phyloP scores from a whole-genome alignment of 2,113 vertebrate genomes.

The Etia nguti region DNA sequence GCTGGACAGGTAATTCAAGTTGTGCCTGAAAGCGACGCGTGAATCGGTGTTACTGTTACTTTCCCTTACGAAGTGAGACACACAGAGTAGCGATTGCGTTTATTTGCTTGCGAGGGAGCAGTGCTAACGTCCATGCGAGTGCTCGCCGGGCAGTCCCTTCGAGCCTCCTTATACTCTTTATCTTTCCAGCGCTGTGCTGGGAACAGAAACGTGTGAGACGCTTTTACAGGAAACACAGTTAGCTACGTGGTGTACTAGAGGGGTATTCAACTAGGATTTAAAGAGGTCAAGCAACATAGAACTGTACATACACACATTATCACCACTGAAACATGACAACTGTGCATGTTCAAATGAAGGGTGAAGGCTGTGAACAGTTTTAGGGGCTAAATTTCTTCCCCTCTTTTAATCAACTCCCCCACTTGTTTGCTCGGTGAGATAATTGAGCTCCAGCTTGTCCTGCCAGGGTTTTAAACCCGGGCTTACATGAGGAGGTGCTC shows the following conservation, averaged over 20 bases:
- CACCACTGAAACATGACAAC: not conserved
- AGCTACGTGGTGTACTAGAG: not conserved
- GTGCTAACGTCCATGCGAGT: not conserved
- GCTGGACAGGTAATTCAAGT: not conserved
- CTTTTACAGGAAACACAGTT: not conserved
- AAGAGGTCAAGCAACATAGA: not conserved
- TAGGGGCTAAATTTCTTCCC: not conserved
- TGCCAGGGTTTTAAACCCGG: not conserved
- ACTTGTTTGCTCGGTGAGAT: not conserved
- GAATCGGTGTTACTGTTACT: not conserved
- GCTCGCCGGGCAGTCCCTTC: not conserved
- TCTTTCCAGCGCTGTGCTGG: not conserved
- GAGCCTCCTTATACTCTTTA: not conserved
- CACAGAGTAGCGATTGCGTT: not conserved
- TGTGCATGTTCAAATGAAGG: not conserved
- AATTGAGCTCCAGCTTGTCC: not conserved
- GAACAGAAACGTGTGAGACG: not conserved
- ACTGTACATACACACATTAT: not conserved
- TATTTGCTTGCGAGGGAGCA: not conserved
- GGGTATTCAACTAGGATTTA: not conserved
- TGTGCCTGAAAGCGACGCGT: not conserved
- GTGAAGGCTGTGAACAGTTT: not conserved
- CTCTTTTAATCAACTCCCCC: not conserved
- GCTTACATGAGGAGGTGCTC: not conserved
- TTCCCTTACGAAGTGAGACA: not conserved